These are phyloP conservation scores for Carapus acus DNA, from an alignment of 2,797 vertebrate species.

Conservation along the genomic window DNA sequence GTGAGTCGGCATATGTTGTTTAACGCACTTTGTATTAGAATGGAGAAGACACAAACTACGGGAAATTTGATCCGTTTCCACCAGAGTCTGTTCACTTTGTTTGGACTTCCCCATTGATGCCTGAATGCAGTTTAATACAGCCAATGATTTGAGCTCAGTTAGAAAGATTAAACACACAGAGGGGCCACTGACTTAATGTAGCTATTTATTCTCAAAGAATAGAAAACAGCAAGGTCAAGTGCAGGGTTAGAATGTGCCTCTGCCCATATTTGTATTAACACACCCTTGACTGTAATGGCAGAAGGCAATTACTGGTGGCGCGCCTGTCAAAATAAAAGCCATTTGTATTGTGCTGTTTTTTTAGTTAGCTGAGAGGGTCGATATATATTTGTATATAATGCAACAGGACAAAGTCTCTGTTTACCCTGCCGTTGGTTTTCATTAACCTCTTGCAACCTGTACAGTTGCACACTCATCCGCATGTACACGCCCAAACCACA, in stretches of 20 bases:
- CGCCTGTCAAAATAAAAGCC: conserved; percentile 33
- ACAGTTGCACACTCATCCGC: conserved; percentile 46
- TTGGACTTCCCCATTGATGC: conserved; percentile 10
- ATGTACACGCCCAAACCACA: conserved; percentile 45
- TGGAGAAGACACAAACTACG: conserved; percentile 2
- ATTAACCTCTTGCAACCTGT: conserved; percentile 57
- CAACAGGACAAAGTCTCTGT: conserved; percentile 49
- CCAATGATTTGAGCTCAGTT: conserved; percentile 14
- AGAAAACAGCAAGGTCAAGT: conserved; percentile 21
- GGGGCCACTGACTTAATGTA: conserved; percentile 20
- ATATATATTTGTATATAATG: conserved; percentile 34
- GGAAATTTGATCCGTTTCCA: conserved; percentile 22
- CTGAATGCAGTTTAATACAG: not conserved
- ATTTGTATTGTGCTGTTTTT: conserved; percentile 11
- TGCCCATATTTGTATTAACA: conserved; percentile 27
- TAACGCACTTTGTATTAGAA: not conserved
- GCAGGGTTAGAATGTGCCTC: conserved; percentile 35
- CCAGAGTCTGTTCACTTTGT: conserved; percentile 3
- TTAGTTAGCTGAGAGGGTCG: conserved; percentile 11
- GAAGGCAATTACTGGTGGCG: conserved; percentile 13
- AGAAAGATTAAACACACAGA: conserved; percentile 24
- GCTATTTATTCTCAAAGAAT: conserved; percentile 29
- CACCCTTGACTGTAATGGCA: conserved; percentile 33
- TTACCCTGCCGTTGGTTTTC: conserved; percentile 51
- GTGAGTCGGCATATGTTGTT: conserved; percentile 74